Conservation (phyloP, 1,140 invertebrate genomes). For the Lordiphosa mommai region DNA sequence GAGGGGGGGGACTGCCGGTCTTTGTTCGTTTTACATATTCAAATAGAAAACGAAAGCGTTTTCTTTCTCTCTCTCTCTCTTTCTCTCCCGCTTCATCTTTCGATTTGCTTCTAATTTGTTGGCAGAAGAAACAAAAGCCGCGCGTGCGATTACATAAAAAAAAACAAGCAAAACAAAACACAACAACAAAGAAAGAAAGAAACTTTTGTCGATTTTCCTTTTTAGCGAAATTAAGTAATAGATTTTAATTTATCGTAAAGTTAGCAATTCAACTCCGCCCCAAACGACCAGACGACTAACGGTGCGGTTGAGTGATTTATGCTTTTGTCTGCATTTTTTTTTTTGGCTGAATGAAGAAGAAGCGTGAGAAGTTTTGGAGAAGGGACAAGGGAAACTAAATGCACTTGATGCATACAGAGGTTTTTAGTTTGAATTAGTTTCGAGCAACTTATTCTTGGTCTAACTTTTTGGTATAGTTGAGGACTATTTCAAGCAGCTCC, state of each 20-base stretch:
- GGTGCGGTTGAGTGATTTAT: constrained; percentile 33
- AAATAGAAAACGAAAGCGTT: constrained; percentile 77
- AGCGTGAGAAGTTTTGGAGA: constrained; percentile 13
- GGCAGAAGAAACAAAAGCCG: constrained; percentile 57
- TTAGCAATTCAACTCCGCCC: not conserved
- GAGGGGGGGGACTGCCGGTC: constrained; percentile 57
- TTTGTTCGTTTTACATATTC: constrained; percentile 64
- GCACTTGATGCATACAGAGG: too few relatives aligned
- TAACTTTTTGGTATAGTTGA: too few relatives aligned
- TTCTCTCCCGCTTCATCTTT: not conserved
- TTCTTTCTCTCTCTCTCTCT: constrained; percentile 2
- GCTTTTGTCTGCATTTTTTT: too few relatives aligned
- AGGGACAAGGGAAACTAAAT: too few relatives aligned
- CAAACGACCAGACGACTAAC: constrained; percentile 28
- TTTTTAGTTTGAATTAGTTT: too few relatives aligned
- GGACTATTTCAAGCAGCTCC: constrained; percentile 19
- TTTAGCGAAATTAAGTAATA: constrained; percentile 67
- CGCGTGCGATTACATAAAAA: constrained; percentile 54
- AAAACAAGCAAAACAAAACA: constrained; percentile 26
- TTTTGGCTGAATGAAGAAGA: constrained; percentile 3
- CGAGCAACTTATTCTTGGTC: too few relatives aligned
- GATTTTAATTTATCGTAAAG: constrained; percentile 15
- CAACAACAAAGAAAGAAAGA: constrained; percentile 1
- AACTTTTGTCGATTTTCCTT: constrained; percentile 30
- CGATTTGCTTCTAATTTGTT: constrained; percentile 57